Base-by-base conservation (phyloP, 2,113 vertebrate species). In the Rhabdomys dilectus region DNA sequence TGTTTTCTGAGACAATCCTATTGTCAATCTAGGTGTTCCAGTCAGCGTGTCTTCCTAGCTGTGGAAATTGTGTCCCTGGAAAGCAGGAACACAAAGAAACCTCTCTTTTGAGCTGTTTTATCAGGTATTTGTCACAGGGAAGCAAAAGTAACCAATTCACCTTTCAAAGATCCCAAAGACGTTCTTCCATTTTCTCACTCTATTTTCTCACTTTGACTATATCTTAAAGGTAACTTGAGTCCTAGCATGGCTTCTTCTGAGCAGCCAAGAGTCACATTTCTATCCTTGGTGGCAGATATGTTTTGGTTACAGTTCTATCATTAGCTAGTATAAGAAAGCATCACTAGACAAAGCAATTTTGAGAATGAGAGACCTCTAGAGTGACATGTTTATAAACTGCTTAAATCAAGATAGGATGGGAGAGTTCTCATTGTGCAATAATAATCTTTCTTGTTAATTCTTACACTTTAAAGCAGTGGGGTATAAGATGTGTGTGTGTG, bases 401-500 rank as follows among this genome's bases (percentile, higher is more conserved):
- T 34, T 31, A 68, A 58, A 17, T 56, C 21, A 13, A 51, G 34
- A 42, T 17, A 64, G 34, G 39, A 10, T 1, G 0, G 7, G 58
- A 76, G 5, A 36, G 6, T 34, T 12, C 1, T 75, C 24, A 7
- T 15, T 53, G 68, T 34, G n/a, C 31, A 36, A 22, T n/a, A n/a
- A 19, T 34, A 58, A 22, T 9, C 31, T 16, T 8, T 8, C 51
- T 51, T 11, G 3, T 7, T 31, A 64, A n/a, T n/a, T 26, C 26
- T 48, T 3, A 34, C 22, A 22, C 19, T 51, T n/a, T 21, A 89
- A 9, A n/a, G 13, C 3, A 19, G 3, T 26, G 15, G 1, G 3
- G 10, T 6, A 29, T n/a, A 48, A n/a, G 36, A 16, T 56, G 0
- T 12, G 4, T n/a, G 9, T 4, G 19, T 64, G 24, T 66, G 5